phyloP scores from a whole-genome alignment of 1,140 invertebrate species.

The Eriosoma lanigerum region DNA sequence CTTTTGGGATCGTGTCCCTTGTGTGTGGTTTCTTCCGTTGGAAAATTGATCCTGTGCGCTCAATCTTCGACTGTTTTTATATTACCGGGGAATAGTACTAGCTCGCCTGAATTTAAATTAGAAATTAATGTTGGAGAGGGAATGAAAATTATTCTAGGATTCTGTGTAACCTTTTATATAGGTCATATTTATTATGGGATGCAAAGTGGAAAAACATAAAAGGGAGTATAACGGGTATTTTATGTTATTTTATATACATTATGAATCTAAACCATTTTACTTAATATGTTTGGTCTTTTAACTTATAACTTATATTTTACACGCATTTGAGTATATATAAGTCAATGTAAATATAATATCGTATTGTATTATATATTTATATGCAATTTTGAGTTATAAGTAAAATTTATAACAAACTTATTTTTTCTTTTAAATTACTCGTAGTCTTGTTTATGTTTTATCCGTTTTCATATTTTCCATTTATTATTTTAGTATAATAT shows the following conservation, averaged over 20 bases:
- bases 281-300: slow-evolving; percentile 22
- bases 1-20: neutral
- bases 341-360: neutral
- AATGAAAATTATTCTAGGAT: slow-evolving; percentile 40
- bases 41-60: slow-evolving; percentile 34
- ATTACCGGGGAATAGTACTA: neutral
- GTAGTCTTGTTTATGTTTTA: too few species aligned
- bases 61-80: slow-evolving; percentile 47
- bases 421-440: too few species aligned
- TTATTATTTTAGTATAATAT: too few species aligned
- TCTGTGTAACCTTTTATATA: slow-evolving; percentile 24
- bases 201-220: slow-evolving; percentile 2
- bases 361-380: too few species aligned
- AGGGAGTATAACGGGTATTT: slow-evolving; percentile 3
- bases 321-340: neutral
- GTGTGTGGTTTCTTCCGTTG: slow-evolving; percentile 39
- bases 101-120: slow-evolving; percentile 46
- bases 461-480: too few species aligned
- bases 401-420: too few species aligned
- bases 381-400: too few species aligned
- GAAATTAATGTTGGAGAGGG: slow-evolving; percentile 47
- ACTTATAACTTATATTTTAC: neutral
- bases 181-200: slow-evolving; percentile 49
- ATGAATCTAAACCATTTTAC: slow-evolving; percentile 32
- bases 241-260: slow-evolving; percentile 21